These are phyloP conservation scores for Sebastes minor DNA, from an alignment of 2,797 vertebrate species.

Conservation along the genomic window DNA sequence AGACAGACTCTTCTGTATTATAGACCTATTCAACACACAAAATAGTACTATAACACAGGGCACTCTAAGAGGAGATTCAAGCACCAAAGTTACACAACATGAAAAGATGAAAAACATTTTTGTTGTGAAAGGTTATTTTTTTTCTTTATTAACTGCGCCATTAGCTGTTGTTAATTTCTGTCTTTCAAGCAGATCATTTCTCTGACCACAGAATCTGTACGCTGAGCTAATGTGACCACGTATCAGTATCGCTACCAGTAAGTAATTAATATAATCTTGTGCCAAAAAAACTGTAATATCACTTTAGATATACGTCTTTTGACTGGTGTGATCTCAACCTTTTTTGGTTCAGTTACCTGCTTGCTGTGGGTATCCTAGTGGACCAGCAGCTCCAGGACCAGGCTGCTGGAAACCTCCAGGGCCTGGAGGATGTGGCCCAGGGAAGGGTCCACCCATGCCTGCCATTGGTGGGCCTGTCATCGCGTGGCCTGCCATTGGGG, in stretches of 20 bases:
- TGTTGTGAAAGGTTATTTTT: background rate
- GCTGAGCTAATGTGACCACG: background rate
- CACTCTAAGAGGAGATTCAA: too few relatives aligned
- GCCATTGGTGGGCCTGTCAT: constrained; percentile 72
- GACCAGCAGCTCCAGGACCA: constrained; percentile 72
- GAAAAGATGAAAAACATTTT: background rate
- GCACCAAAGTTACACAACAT: too few relatives aligned
- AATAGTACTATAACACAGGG: background rate
- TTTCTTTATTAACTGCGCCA: background rate
- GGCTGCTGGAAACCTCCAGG: constrained; percentile 82
- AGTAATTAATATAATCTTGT: background rate
- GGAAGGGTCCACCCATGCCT: constrained; percentile 75
- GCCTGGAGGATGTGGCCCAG: constrained; percentile 76
- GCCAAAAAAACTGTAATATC: background rate
- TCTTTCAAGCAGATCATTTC: background rate
- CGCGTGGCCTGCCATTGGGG: constrained; percentile 69
- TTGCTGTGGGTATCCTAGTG: constrained; percentile 78
- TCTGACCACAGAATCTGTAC: background rate
- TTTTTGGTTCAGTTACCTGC: constrained; percentile 62
- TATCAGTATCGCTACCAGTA: background rate
- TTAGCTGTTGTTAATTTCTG: background rate
- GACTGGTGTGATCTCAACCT: background rate
- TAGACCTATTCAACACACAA: background rate
- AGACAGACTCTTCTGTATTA: background rate
- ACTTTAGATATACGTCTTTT: background rate